Base-by-base conservation (phyloP, 2,113 vertebrate species). In the Lutjanus erythropterus region DNA sequence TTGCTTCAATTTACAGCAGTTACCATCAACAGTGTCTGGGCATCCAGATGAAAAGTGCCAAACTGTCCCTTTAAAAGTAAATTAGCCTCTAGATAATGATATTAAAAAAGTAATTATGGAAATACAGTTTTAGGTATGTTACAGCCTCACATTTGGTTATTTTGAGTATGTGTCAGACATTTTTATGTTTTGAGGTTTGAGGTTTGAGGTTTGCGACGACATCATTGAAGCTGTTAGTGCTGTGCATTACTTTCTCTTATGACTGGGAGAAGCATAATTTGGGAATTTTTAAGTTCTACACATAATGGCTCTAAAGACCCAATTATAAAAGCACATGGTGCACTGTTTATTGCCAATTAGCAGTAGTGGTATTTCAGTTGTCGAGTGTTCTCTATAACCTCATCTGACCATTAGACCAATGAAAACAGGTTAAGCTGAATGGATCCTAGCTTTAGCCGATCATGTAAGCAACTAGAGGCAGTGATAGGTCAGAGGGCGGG, bases 351-450 rank as follows among this genome's bases (percentile, higher is more conserved):
- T 53, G 18, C 23, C 9, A 42, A 35, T 62, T 2, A 42, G 21
- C 23, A 61, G 29, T 23, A 6, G 27, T 72, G 37, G 56, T 39
- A 18, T 72, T 41, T 71, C 12, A 75, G 53, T 50, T 66, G 80
- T 88, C 59, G 77, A 75, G 37, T 88, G 81, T 61, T 88, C 77
- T 84, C 65, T 39, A 33, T 50, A 77, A 74, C 74, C 68, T 58
- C 44, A 23, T 70, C 75, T 87, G 67, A 87, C 84, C 72, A 78
- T 47, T 27, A 6, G 75, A 84, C 72, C 55, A 55, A 66, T 75
- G 66, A 66, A 41, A 75, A 69, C 31, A 73, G 37, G 71, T 81
- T 61, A 71, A 71, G 6, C 10, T 85, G 75, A 61, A 81, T 74
- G 53, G 49, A 61, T 61, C 16, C 42, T 50, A 69, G 42, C 35